Base-by-base conservation (phyloP, 2,888 invertebrate species). In the Leptogaster cylindrica region DNA sequence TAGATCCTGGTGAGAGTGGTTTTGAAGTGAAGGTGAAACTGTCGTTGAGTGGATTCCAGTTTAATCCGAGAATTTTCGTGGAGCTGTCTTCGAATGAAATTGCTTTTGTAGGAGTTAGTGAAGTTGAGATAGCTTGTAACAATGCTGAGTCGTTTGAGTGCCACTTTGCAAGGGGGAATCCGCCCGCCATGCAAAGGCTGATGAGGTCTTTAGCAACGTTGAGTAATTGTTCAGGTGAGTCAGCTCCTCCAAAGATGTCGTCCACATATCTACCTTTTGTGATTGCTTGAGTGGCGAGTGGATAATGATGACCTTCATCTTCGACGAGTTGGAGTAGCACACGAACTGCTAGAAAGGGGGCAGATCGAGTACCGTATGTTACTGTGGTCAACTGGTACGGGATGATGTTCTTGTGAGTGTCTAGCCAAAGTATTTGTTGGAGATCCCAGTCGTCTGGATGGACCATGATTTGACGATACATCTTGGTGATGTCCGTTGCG, bases 151-250 rank as follows among this genome's bases (percentile, higher is more conserved):
- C 8, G 18, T 64, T 64, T 3, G 41, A 41, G 8, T 20, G 27
- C 64, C 41, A 64, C 16, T 48, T 64, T 16, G 64, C 64, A n/a
- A 64, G 28, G 20, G 46, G 64, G 44, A 64, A 46, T 1, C 64
- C 27, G 8, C 64, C 28, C 14, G 23, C 28, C 12, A 10, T 10
- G 12, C 44, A 44, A 2, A 44, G 44, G 16, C 7, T 3, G 16
- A 5, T 44, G 3, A 44, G 5, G 10, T 44, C n/a, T 6, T 44
- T 44, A 7, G 44, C 14, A 7, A 12, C 12, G 10, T 4, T 8
- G 8, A 36, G 3, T 36, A 36, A 8, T 3, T 36, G 10, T 36
- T 36, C 36, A 12, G 36, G 36, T 36, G 36, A 36, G 14, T 36
- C 8, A 5, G 3, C 36, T 36, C 36, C 10, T 31, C 31, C 31